Percentiles rank a stretch among this genome's conserved stretches.
These are phyloP conservation scores for Polymixis flavicincta DNA, from an alignment of 2,888 invertebrate genomes.

Conservation along the genomic window DNA sequence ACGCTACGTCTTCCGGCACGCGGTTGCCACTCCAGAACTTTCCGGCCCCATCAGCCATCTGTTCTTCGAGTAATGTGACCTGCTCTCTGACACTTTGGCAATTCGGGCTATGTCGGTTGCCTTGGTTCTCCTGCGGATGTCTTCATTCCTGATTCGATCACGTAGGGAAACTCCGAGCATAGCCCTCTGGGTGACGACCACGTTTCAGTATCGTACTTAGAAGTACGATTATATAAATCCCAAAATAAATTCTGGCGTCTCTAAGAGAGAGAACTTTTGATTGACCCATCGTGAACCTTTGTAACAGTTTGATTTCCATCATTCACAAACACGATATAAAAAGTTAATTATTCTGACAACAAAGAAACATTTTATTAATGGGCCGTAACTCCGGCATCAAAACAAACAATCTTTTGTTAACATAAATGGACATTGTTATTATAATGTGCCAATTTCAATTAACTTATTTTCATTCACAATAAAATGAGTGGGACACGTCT, in stretches of 20 bases:
- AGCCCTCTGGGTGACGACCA: too few relatives aligned
- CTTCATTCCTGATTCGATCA: too few relatives aligned
- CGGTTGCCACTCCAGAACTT: too few relatives aligned
- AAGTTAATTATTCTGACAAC: slow-evolving; percentile 6
- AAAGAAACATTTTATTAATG: slow-evolving; percentile 4
- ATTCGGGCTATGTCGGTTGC: too few relatives aligned
- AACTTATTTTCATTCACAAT: slow-evolving; percentile 6
- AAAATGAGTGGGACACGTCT: neutral
- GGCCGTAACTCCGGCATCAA: neutral
- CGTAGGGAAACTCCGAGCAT: too few relatives aligned
- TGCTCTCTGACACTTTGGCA: too few relatives aligned
- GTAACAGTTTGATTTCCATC: neutral
- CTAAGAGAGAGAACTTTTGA: neutral
- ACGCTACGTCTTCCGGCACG: too few relatives aligned
- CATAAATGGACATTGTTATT: slow-evolving; percentile 20
- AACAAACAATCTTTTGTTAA: slow-evolving; percentile 21
- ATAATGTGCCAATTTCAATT: neutral
- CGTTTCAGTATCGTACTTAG: too few relatives aligned
- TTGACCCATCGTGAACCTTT: neutral
- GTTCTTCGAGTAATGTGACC: too few relatives aligned
- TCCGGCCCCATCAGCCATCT: too few relatives aligned
- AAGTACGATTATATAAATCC: neutral
- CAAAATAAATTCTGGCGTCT: neutral
- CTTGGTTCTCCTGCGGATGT: too few relatives aligned
- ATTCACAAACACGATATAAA: neutral